Conservation (phyloP, 2,888 invertebrate genomes). For the Nemotelus nigrinus region DNA sequence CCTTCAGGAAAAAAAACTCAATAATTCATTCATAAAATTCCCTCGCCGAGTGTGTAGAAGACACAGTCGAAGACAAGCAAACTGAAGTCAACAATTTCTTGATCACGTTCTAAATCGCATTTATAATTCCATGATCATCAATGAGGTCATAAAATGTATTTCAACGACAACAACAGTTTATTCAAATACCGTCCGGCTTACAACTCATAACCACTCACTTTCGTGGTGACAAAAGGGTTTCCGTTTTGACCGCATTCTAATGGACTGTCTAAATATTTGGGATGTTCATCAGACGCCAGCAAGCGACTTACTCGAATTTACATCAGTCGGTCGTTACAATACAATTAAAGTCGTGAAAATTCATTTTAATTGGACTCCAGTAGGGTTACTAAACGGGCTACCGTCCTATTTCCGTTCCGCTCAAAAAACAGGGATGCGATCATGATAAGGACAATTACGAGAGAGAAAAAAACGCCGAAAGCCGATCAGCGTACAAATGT, state of each 20-base stretch:
- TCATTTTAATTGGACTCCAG: conserved; percentile 41
- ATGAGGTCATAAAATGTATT: conserved; percentile 17
- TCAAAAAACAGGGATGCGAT: not conserved
- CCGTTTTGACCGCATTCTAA: conserved; percentile 15
- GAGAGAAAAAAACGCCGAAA: conserved; percentile 23
- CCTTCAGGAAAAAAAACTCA: conserved; percentile 28
- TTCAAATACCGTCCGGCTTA: not conserved
- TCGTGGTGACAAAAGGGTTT: conserved; percentile 2
- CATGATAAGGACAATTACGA: conserved; percentile 16
- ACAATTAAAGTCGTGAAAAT: conserved; percentile 38
- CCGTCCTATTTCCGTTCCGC: conserved; percentile 17
- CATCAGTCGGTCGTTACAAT: conserved; percentile 31
- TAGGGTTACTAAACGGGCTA: conserved; percentile 20
- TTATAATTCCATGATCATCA: conserved; percentile 10
- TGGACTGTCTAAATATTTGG: conserved; percentile 38
- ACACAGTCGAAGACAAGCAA: not conserved
- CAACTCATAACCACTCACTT: conserved; percentile 22
- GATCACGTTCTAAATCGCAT: conserved; percentile 8
- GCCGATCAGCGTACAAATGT: conserved; percentile 41
- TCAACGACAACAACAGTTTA: conserved; percentile 17
- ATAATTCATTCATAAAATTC: conserved; percentile 39
- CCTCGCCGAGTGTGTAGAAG: not conserved
- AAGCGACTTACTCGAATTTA: conserved; percentile 13
- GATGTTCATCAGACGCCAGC: not conserved
- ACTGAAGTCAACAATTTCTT: conserved; percentile 11